These are phyloP conservation scores for Ctenodactylus gundi DNA, from an alignment of 2,113 vertebrate genomes.

Conservation along the genomic window DNA sequence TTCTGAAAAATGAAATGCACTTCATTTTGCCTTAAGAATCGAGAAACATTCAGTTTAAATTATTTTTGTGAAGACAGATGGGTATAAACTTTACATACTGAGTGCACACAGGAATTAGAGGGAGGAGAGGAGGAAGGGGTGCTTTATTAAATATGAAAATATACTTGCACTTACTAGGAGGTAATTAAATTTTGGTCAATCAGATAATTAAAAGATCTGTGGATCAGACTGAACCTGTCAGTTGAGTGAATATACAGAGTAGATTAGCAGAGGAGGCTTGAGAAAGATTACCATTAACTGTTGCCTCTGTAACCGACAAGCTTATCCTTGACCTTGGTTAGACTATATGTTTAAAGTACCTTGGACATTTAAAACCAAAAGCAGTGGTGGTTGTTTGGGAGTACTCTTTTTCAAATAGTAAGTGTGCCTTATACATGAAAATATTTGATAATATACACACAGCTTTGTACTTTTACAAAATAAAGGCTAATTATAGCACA, in stretches of 20 bases:
- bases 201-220: conserved; percentile 5
- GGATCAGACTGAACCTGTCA: background rate
- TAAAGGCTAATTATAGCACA: background rate
- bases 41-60: conserved; percentile 13
- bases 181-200: background rate
- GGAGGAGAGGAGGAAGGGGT: background rate
- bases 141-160: conserved; percentile 10
- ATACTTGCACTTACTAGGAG: background rate
- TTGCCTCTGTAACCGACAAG: background rate
- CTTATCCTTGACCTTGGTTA: conserved; percentile 14
- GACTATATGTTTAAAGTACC: background rate
- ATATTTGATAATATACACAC: background rate
- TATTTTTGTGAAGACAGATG: background rate
- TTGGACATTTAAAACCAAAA: background rate
- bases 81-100: background rate
- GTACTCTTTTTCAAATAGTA: conserved; percentile 10
- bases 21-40: background rate
- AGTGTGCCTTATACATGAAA: background rate
- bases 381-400: too few species aligned
- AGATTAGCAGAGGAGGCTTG: conserved; percentile 22
- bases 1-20: background rate
- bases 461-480: background rate
- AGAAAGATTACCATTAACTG: background rate
- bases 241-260: background rate
- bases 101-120: background rate